A percentile compares a stretch with the other conserved stretches of the same genome.
phyloP scores from a whole-genome alignment of 2,888 invertebrate genomes.

The Teleiodes luculella region DNA sequence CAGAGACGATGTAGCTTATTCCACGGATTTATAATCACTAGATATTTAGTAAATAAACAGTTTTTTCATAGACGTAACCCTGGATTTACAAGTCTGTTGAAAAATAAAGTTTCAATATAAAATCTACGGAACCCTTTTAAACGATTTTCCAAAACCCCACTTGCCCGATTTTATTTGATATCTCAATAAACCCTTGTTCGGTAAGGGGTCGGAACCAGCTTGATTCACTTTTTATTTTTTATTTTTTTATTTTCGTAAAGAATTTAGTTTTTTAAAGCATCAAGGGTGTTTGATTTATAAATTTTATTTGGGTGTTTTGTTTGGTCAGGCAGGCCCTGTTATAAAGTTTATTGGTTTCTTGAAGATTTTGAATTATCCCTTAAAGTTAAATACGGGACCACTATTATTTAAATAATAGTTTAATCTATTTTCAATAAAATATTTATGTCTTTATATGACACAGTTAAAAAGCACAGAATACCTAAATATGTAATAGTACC shows the following conservation, averaged over 20 bases:
- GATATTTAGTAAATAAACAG: no score
- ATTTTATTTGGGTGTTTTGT: slow-evolving; percentile 59
- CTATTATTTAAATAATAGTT: no score
- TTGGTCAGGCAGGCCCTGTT: slow-evolving; percentile 49
- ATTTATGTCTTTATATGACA: no score
- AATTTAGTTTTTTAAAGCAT: slow-evolving; percentile 42
- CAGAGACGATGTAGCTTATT: no score
- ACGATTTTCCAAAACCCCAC: not conserved
- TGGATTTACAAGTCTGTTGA: no score
- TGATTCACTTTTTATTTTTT: slow-evolving; percentile 30
- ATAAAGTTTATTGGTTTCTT: slow-evolving; percentile 51
- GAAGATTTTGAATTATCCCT: slow-evolving; percentile 25
- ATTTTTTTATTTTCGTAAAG: slow-evolving; percentile 37
- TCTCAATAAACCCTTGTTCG: slow-evolving; percentile 70
- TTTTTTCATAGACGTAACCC: no score
- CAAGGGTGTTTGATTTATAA: slow-evolving; percentile 66
- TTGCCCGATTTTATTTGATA: slow-evolving; percentile 60
- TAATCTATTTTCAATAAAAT: no score
- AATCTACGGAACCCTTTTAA: not conserved
- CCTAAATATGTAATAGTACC: no score
- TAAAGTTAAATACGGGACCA: no score
- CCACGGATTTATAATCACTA: no score
- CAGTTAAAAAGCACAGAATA: no score
- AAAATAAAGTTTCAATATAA: not conserved
- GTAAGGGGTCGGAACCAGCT: slow-evolving; percentile 58